Base-by-base conservation (phyloP, 2,797 vertebrate genomes). In the Chelidonichthys spinosus region DNA sequence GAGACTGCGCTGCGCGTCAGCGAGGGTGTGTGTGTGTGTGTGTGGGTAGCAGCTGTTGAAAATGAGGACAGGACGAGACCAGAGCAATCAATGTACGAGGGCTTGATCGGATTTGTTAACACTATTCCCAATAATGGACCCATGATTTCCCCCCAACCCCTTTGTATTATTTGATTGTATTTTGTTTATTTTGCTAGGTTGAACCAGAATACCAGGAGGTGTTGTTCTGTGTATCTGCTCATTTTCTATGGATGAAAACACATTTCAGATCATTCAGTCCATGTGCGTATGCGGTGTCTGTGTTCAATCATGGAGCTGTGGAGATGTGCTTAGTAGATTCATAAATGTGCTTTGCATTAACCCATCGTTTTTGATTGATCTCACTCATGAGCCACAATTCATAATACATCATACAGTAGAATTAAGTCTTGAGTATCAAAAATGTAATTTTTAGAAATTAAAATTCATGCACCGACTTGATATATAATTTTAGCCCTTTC, bases 51-150 rank as follows among this genome's bases (percentile, higher is more conserved):
- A 92, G 91, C 87, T 90, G 92, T 87, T 91, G 84, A 90, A 88
- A 91, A 92, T 72, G 86, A 90, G 87, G 86, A 93, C 86, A 92
- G 85, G 83, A 92, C 90, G 82, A 95, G 95, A 94, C 94, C 91
- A 93, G 90, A 95, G 93, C 94, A 94, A 95, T 95, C 94, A 92
- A 95, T 94, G 89, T 82, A 91, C 60, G 93, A 93, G 85, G 90
- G 83, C 83, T 85, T 89, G 92, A 92, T 93, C 90, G 89, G 83
- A 92, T 91, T 87, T 87, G 87, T 89, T 89, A 83, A 86, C 88
- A 80, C 78, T 84, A 75, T 82, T 89, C 56, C 71, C 81, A 79
- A 79, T 85, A 70, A 89, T 70, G 59, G 65, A 74, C 68, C 40
- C 65, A 14, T 47, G 49, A 7, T 67, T 66, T 42, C 49, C 74